phyloP scores from a whole-genome alignment of 2,888 invertebrate species.

The Leptarthrus brevirostris region DNA sequence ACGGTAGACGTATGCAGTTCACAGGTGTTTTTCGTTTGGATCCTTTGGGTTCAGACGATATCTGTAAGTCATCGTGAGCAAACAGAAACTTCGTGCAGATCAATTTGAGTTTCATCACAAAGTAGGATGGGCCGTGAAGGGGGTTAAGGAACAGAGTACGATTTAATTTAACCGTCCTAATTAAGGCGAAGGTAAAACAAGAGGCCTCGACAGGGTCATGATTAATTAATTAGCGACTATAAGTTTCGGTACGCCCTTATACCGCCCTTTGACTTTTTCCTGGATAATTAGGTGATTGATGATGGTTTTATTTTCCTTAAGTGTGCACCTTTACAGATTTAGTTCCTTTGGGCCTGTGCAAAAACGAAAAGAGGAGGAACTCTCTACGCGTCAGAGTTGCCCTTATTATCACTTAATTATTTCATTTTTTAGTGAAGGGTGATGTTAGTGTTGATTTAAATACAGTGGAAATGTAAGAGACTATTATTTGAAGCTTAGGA shows the following conservation, averaged over 20 bases:
- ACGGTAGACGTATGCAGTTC: not conserved
- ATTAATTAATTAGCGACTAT: conserved; percentile 35
- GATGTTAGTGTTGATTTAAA: no score
- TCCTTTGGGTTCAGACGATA: not conserved
- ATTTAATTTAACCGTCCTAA: not conserved
- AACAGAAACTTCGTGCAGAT: not conserved
- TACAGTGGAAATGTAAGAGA: no score
- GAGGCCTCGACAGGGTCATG: conserved; percentile 17
- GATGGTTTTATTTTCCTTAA: conserved; percentile 18
- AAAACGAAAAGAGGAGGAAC: no score
- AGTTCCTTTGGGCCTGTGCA: not conserved
- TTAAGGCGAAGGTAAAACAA: not conserved
- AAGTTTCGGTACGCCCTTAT: conserved; percentile 7
- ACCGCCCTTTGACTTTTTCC: conserved; percentile 15
- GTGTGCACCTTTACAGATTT: not conserved
- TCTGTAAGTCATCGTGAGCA: conserved; percentile 9
- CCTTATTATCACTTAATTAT: no score
- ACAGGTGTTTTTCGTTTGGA: not conserved
- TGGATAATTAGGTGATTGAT: conserved; percentile 34
- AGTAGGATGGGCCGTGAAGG: not conserved
- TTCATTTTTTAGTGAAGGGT: no score
- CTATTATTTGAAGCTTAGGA: no score
- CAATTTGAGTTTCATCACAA: not conserved
- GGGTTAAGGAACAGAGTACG: not conserved
- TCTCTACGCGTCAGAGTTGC: no score